Evolutionary conservation across 1,140 invertebrate species (phyloP), one percentile per base, ranked within the genome.

Genomic region (Aphelinus atriplicis): DNA sequence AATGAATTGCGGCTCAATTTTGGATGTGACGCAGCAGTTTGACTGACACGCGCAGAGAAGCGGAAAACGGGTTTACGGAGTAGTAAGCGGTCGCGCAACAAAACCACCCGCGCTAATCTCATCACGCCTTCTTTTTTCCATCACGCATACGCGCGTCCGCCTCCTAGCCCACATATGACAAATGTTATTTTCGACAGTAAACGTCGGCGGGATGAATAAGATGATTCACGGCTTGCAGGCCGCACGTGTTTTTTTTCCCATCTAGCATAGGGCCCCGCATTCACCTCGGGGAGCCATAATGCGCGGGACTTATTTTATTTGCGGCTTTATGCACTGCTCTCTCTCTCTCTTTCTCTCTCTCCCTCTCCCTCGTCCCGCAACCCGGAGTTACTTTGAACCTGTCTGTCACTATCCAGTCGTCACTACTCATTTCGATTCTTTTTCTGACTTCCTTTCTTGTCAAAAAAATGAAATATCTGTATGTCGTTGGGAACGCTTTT

Each of bases 121-220:
- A 68, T 76, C 69, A 51, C 75, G 65, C 69, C 69, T 76, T 51
- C 62, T 66, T 63, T 60, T 76, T 47, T 56, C 57, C 7, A 3
- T 42, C 66, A 46, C 50, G 3, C 45, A 42, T 43, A 2, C 45
- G 26, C 51, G 42, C 61, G 26, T 43, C 6, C 45, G 43, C 45
- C 45, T 60, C 63, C 63, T 53, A 53, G 51, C 42, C 61, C 60
- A 9, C 50, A n/a, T 71, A 76, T 72, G 75, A 76, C 75, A 71
- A 76, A 76, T 67, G 69, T 76, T 76, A 72, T 71, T 76, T 71
- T 64, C 69, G 69, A 76, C 75, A 67, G 75, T 76, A 71, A 76
- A 76, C 48, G 75, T 76, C 69, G 71, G 68, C 66, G 66, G 74
- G 69, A 67, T 76, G 70, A 57, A 9, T 55, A 58, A 42, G 57